Conservation (phyloP, 1,140 invertebrate genomes). For the Panagrolaimus sp. region DNA sequence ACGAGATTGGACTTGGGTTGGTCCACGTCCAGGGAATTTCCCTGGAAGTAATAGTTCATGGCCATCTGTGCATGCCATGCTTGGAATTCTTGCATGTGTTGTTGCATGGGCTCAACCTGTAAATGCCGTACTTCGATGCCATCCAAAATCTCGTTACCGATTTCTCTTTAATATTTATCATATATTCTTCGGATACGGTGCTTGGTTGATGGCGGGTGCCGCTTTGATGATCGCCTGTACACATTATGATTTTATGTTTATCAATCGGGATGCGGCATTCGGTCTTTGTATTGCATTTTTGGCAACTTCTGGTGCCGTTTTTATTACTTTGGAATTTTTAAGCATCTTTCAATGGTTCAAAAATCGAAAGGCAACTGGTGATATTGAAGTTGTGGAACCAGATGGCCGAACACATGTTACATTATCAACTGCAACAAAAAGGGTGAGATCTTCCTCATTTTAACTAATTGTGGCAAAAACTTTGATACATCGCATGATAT, state of each 20-base stretch:
- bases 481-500: too few relatives aligned
- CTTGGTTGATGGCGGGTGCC: slow-evolving; percentile 13
- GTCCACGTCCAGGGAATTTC: slow-evolving; percentile 2
- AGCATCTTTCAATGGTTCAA: slow-evolving; percentile 13
- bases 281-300: slow-evolving; percentile 36
- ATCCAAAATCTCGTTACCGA: slow-evolving; percentile 23
- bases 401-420: slow-evolving; percentile 8
- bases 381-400: slow-evolving; percentile 9
- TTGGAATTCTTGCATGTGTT: slow-evolving; percentile 37
- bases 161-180: slow-evolving; percentile 35
- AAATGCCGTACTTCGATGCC: slow-evolving; percentile 35
- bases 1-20: slow-evolving; percentile 28
- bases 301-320: slow-evolving; percentile 19
- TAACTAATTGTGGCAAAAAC: too few relatives aligned
- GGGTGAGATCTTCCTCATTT: neutral
- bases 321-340: slow-evolving; percentile 29
- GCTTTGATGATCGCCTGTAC: slow-evolving; percentile 39
- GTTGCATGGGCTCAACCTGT: slow-evolving; percentile 42
- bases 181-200: slow-evolving; percentile 30
- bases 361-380: neutral
- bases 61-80: slow-evolving; percentile 37
- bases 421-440: neutral
- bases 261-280: slow-evolving; percentile 28
- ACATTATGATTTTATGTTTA: slow-evolving; percentile 33
- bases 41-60: slow-evolving; percentile 11